Conservation (phyloP, 1,140 invertebrate genomes). For the Drosophila neocordata region DNA sequence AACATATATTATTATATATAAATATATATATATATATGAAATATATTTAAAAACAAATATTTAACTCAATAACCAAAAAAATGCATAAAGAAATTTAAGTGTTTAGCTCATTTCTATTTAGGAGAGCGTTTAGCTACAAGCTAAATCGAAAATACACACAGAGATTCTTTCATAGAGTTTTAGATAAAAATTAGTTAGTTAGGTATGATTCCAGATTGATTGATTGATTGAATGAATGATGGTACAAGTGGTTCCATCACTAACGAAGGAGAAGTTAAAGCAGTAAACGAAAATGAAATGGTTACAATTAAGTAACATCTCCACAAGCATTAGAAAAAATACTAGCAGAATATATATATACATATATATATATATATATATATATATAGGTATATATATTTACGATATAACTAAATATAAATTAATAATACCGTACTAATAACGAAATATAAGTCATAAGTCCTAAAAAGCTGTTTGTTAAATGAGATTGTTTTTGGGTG, state of each 20-base stretch:
- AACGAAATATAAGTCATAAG: constrained; percentile 54
- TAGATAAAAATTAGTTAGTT: constrained; percentile 62
- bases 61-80: constrained; percentile 57
- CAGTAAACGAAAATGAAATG: constrained; percentile 17
- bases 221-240: constrained; percentile 21
- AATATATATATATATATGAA: constrained; percentile 54
- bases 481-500: constrained; percentile 39
- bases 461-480: constrained; percentile 71
- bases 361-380: constrained; percentile 43
- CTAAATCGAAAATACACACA: constrained; percentile 16
- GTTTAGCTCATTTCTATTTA: constrained; percentile 32
- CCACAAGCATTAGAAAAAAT: constrained; percentile 66
- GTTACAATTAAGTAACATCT: constrained; percentile 25
- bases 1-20: constrained; percentile 64
- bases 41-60: constrained; percentile 41
- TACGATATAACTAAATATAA: constrained; percentile 37
- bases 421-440: constrained; percentile 33
- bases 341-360: constrained; percentile 57
- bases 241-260: neutral
- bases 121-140: constrained; percentile 49
- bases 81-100: constrained; percentile 55
- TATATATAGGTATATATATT: constrained; percentile 39
- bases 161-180: constrained; percentile 55
- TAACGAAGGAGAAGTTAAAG: neutral
- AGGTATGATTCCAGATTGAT: constrained; percentile 26